Evolutionary conservation across 2,797 vertebrate genomes (phyloP).

Genomic region (Pelochelys cantorii): DNA sequence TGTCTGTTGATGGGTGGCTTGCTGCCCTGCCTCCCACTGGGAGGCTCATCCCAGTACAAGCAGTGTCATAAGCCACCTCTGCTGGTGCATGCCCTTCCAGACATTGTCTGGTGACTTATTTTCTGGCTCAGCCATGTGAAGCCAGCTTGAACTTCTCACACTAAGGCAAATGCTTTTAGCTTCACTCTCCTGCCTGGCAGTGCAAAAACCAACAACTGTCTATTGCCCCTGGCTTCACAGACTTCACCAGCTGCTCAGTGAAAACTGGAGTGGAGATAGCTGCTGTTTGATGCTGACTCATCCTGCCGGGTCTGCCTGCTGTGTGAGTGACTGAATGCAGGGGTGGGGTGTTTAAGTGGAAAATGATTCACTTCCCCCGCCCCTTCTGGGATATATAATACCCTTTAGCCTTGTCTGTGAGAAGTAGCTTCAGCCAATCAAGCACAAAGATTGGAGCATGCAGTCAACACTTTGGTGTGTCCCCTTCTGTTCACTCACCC

Average conservation of each 20-base stretch:
- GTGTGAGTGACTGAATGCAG: not conserved
- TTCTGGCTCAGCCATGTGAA: not conserved
- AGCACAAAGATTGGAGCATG: not conserved
- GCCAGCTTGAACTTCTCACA: not conserved
- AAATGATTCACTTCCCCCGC: not conserved
- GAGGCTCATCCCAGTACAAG: not conserved
- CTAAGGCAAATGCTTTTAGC: not conserved
- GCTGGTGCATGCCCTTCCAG: not conserved
- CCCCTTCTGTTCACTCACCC: not conserved
- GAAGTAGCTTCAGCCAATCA: not conserved
- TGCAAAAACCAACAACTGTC: not conserved
- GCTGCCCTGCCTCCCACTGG: not conserved
- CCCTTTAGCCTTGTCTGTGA: not conserved
- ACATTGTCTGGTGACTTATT: not conserved
- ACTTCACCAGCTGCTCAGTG: not conserved
- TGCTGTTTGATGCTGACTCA: conserved; percentile 1
- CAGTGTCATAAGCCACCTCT: not conserved
- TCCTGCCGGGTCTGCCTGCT: not conserved
- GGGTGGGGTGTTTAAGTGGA: not conserved
- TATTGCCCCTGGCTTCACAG: not conserved
- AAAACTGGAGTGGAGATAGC: not conserved
- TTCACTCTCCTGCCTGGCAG: not conserved
- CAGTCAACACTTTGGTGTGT: not conserved
- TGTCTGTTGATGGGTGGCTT: too few species aligned
- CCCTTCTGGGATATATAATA: not conserved